Evolutionary conservation across 2,888 invertebrate species (phyloP), one percentile per base, ranked within the genome.

Genomic region (Melinaea marsaeus): DNA sequence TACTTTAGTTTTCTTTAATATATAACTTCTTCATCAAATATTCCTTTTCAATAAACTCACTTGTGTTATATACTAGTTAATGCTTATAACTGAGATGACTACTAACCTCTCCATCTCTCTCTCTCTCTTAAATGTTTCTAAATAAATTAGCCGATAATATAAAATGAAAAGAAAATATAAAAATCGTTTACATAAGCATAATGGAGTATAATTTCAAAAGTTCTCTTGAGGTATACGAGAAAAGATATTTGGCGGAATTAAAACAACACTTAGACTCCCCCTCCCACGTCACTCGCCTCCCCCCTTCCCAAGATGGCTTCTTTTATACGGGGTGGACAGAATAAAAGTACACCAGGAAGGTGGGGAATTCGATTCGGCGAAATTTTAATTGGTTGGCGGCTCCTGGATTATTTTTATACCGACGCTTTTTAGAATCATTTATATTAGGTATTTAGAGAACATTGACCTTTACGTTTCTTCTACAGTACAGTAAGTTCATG

Each of bases 221-320:
- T 88, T 88, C 79, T 76, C 78, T 84, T 82, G 83, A 86, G 88
- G 86, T 88, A 88, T 88, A 86, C 88, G 83, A 86, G 87, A 90
- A 89, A 90, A 90, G 90, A 89, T 90, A 90, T 90, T 90, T 83
- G 86, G 86, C 82, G 81, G 89, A 89, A 90, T 90, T 90, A 90
- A 90, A 90, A 90, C 90, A 90, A 89, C 89, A 90, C 88, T 88
- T 85, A 83, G 80, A 85, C 85, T 85, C 84, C 83, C 80, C 83
- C 77, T 84, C 83, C 82, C 75, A 73, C 76, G 70, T 72, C 75
- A 75, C 75, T 74, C 72, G 68, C 78, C 75, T 77, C 78, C 80
- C 86, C 75, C 77, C 79, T 79, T 85, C 83, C 87, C 89, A 90
- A 90, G 90, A 90, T 90, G 90, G 90, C 90, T 90, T 88, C 90